Evolutionary conservation across 2,797 vertebrate genomes (phyloP), one percentile per base, ranked within the genome.

Genomic region (Chrysocyon brachyurus): DNA sequence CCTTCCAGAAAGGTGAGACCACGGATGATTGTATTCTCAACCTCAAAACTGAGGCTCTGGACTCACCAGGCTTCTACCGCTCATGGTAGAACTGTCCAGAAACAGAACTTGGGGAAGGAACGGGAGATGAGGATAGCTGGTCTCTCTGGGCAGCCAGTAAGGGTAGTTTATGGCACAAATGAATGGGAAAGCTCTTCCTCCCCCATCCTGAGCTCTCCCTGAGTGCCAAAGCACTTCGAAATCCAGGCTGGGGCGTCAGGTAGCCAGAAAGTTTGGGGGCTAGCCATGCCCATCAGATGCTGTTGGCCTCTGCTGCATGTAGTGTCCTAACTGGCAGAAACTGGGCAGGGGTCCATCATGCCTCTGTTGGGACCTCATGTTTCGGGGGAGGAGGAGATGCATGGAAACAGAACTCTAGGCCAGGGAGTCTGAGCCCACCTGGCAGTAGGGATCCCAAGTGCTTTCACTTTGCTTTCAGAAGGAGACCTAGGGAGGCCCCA

Each of bases 61-160:
- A 52, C 11, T 36, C 40, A 26, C 15, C 9, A 14, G 46, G 26
- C 61, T 46, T n/a, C 3, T 11, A 17, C 15, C 1, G 0, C 2
- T 12, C 8, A 4, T 5, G 4, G 40, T 2, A 54, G 24, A 63
- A 46, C 64, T 0, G 6, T 4, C 10, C 57, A 4, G 6, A 72
- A 19, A 33, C 52, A 59, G 19, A 52, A 3, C 8, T 28, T 17
- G 0, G 54, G 56, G 26, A 66, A 22, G 57, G 54, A 31, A 8
- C 31, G 56, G 36, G 12, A 7, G 11, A 2, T 19, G 49, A 8
- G 16, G 17, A 73, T 7, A 21, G 24, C n/a, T 4, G 5, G 40
- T 22, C 0, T 0, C 75, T 36, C 78, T 0, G 0, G 22, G 54
- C 4, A 49, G 17, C 31, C 46, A 16, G 1, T 22, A 49, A 59